Base-by-base conservation (phyloP, 2,113 vertebrate species). In the Garra rufa region DNA sequence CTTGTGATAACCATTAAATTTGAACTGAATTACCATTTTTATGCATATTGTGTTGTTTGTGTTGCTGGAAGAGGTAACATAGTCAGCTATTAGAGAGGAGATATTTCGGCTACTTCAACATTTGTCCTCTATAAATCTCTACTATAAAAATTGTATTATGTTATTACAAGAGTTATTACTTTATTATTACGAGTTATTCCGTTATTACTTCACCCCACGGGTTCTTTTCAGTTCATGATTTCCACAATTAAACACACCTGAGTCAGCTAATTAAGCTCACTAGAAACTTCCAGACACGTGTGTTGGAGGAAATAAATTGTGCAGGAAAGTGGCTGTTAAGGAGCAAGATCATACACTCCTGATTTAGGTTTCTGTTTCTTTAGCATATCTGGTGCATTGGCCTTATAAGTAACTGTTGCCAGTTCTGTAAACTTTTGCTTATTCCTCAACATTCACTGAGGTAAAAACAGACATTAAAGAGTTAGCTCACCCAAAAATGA, bases 1-100 rank as follows among this genome's bases (percentile, higher is more conserved):
- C 67, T 83, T 4, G 26, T 76, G 7, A 83, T 83, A 82, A 78
- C 41, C 63, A 79, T 55, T 59, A 52, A 6, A 85, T 44, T 38
- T 80, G 14, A 67, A 76, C 38, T 38, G 26, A 57, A 83, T 63
- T 70, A 61, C 28, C 57, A 52, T 75, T 38, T 69, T 24, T 14
- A 74, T 26, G n/a, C 24, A 76, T 57, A 26, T 19, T 57, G 71
- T 15, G 10, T 48, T 34, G 34, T 83, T 21, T 83, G 76, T 83
- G 57, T 57, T 48, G 38, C 34, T 75, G 6, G 57, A 11, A 67
- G 43, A 70, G 38, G 76, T 65, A 73, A 50, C 34, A 26, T 17
- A 28, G 43, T 63, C 71, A 57, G 52, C 50, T 55, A 7, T 21
- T 55, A 21, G 9, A 55, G 50, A 55, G 19, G 7, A 8, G 17